Evolutionary conservation across 2,888 invertebrate genomes (phyloP).

Genomic region (Onthophagus sagittarius): DNA sequence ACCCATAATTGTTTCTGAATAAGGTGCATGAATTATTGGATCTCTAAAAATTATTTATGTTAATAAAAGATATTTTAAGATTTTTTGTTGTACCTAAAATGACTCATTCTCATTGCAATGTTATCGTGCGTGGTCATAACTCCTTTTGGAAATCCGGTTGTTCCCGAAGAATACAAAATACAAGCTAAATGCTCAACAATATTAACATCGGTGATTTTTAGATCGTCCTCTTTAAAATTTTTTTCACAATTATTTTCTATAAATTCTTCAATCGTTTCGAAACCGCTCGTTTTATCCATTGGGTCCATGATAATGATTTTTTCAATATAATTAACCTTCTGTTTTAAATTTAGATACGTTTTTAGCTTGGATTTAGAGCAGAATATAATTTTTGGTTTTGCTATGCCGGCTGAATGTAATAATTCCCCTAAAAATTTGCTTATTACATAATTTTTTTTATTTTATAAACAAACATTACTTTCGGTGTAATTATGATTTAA

Average conservation of each 20-base stretch:
- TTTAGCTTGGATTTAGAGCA: constrained; percentile 57
- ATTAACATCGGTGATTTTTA: constrained; percentile 50
- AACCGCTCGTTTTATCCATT: constrained; percentile 50
- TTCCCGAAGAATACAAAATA: constrained; percentile 76
- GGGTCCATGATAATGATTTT: constrained; percentile 56
- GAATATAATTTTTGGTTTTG: constrained; percentile 64
- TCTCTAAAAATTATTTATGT: constrained; percentile 14
- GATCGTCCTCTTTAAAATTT: constrained; percentile 42
- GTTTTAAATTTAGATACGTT: constrained; percentile 53
- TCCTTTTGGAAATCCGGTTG: constrained; percentile 74
- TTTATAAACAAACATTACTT: constrained; percentile 58
- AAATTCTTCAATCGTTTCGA: constrained; percentile 47
- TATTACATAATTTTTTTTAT: constrained; percentile 52
- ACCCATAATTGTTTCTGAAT: constrained; percentile 25
- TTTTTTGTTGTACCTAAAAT: constrained; percentile 4
- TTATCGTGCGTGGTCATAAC: constrained; percentile 70
- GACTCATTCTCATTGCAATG: constrained; percentile 47
- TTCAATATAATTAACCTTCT: constrained; percentile 51
- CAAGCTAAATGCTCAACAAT: constrained; percentile 54
- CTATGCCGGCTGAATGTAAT: constrained; percentile 57
- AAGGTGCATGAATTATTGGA: constrained; percentile 15
- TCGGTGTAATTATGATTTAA: constrained; percentile 35
- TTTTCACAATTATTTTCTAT: constrained; percentile 33
- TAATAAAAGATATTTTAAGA: too few species aligned
- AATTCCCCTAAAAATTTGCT: constrained; percentile 46